A percentile compares a stretch with the other conserved stretches of the same genome.
phyloP scores from a whole-genome alignment of 2,888 invertebrate species.

The Tenthredo amoena region DNA sequence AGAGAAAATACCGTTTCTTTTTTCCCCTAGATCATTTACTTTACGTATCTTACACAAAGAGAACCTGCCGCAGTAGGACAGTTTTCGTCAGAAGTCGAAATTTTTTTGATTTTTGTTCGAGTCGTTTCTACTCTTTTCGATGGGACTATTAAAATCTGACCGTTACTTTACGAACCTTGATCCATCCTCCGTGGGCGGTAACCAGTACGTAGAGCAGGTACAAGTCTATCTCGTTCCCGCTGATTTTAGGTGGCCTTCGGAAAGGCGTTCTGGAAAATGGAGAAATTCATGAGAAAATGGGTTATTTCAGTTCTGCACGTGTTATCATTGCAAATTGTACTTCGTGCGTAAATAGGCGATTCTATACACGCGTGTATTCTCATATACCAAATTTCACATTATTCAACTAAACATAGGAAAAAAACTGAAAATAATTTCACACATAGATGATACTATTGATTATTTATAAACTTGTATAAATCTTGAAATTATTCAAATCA shows the following conservation, averaged over 20 bases:
- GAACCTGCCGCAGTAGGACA: neutral
- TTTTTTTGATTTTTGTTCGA: neutral
- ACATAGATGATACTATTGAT: neutral
- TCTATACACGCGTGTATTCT: neutral
- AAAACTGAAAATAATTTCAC: neutral
- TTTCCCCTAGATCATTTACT: neutral
- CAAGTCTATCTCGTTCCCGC: constrained; percentile 95
- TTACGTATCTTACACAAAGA: neutral
- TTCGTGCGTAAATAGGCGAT: neutral
- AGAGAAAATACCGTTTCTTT: neutral
- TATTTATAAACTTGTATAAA: neutral
- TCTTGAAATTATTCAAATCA: neutral
- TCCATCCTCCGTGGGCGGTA: constrained; percentile 95
- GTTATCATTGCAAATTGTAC: neutral
- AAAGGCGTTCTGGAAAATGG: constrained; percentile 81
- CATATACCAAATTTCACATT: neutral
- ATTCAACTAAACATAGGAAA: neutral
- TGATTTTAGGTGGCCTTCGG: constrained; percentile 86
- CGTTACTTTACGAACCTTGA: constrained; percentile 86
- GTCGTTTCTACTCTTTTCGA: neutral
- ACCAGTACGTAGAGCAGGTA: constrained; percentile 95
- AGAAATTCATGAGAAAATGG: neutral
- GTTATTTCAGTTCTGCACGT: neutral
- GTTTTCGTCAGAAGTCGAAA: neutral
- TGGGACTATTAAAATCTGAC: constrained; percentile 25